Evolutionary conservation across 2,888 invertebrate species (phyloP).

Genomic region (Cephus pygmeus): DNA sequence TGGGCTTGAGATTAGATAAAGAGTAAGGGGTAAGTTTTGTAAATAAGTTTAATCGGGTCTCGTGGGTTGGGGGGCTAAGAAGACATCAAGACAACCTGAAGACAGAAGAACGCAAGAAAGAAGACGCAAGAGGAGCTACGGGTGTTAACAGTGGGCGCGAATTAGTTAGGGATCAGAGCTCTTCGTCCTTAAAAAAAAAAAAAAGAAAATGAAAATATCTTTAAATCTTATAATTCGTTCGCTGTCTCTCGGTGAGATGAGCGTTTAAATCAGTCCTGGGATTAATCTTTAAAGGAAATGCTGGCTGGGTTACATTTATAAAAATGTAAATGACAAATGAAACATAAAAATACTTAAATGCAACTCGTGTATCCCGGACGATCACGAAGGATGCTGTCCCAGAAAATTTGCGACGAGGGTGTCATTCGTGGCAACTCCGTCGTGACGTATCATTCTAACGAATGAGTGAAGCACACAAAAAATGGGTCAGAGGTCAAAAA

Average conservation of each 20-base stretch:
- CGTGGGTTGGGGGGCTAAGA: slow-evolving; percentile 49
- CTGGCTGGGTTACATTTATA: too few species aligned
- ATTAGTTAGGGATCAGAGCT: slow-evolving; percentile 32
- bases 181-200: slow-evolving; percentile 29
- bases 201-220: slow-evolving; percentile 12
- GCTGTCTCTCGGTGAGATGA: too few species aligned
- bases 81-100: slow-evolving; percentile 65
- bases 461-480: too few species aligned
- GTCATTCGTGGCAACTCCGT: too few species aligned
- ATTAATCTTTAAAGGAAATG: too few species aligned
- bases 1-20: neutral
- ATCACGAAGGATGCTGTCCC: slow-evolving; percentile 12
- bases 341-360: too few species aligned
- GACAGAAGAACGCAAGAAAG: slow-evolving; percentile 66
- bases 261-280: too few species aligned
- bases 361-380: slow-evolving; percentile 18
- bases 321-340: too few species aligned
- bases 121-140: slow-evolving; percentile 62
- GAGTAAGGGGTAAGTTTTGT: slow-evolving; percentile 3
- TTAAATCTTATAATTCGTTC: neutral
- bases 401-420: too few species aligned
- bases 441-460: too few species aligned
- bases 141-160: slow-evolving; percentile 7
- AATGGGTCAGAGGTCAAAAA: too few species aligned
- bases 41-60: neutral